A percentile compares a stretch with the other conserved stretches of the same genome.
Conservation (phyloP, 1,140 invertebrate species). For the Tetragonula clypearis region DNA sequence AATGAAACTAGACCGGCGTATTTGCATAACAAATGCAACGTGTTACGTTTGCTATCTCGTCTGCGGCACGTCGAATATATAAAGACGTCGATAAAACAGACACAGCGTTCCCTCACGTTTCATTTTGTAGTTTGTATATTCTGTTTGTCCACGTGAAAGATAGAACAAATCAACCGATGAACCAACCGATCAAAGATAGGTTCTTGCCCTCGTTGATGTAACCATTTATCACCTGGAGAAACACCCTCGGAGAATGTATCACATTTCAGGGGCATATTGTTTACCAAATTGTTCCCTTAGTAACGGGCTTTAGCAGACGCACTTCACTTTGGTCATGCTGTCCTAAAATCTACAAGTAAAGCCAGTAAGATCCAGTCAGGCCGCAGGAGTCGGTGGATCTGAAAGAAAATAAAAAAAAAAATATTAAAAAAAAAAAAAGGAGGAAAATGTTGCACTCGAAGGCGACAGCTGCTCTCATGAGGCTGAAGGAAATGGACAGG, state of each 20-base stretch:
- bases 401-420: constrained; percentile 5
- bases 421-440: not conserved
- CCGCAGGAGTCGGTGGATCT: not conserved
- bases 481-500: constrained; percentile 73
- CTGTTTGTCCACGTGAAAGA: not conserved
- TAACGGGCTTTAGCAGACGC: constrained; percentile 24
- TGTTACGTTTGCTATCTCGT: too few relatives aligned
- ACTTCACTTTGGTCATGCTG: not conserved
- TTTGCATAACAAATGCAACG: not conserved
- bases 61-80: not conserved
- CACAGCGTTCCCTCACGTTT: not conserved
- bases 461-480: constrained; percentile 68
- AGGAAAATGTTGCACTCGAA: constrained; percentile 69
- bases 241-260: not conserved
- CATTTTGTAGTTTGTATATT: not conserved
- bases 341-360: constrained; percentile 55
- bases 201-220: not conserved
- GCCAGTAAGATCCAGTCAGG: constrained; percentile 10
- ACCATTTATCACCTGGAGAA: not conserved
- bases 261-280: not conserved
- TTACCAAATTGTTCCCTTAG: constrained; percentile 33
- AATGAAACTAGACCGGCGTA: not conserved
- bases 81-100: not conserved
- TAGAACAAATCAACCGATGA: not conserved
- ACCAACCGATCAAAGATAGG: not conserved